Conservation (phyloP, 2,888 invertebrate genomes). For the Ichneumon xanthorius region DNA sequence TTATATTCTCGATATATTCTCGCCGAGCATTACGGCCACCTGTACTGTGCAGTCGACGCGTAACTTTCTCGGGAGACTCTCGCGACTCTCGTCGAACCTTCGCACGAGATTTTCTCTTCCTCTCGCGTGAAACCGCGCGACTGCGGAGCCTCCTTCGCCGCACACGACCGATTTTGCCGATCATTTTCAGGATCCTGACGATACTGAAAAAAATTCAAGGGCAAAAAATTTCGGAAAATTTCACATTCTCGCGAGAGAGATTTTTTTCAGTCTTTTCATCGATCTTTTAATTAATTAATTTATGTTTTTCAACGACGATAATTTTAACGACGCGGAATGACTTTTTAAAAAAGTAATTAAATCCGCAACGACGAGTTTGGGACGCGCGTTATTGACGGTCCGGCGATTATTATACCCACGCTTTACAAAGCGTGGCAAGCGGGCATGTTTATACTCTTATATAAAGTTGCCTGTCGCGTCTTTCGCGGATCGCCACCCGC, state of each 20-base stretch:
- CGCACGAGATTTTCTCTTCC: slow-evolving; percentile 59
- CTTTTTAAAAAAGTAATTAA: slow-evolving; percentile 47
- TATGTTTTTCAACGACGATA: slow-evolving; percentile 7
- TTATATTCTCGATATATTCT: slow-evolving; percentile 56
- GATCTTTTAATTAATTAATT: not conserved
- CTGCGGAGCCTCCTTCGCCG: slow-evolving; percentile 21
- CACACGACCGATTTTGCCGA: slow-evolving; percentile 13
- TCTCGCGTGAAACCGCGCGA: slow-evolving; percentile 19
- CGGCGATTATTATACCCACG: slow-evolving; percentile 21
- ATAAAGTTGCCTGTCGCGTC: slow-evolving; percentile 27
- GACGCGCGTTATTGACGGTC: slow-evolving; percentile 50
- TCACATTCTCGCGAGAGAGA: not conserved
- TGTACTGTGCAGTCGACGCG: slow-evolving; percentile 10
- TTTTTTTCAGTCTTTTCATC: not conserved
- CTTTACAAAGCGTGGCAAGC: not conserved
- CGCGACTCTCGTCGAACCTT: slow-evolving; percentile 52
- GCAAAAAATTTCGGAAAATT: not conserved
- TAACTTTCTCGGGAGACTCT: slow-evolving; percentile 60
- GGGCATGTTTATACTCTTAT: slow-evolving; percentile 24
- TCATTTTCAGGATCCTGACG: slow-evolving; percentile 3
- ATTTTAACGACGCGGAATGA: slow-evolving; percentile 17
- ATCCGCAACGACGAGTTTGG: slow-evolving; percentile 24
- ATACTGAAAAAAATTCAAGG: not conserved
- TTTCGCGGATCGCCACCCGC: slow-evolving; percentile 17
- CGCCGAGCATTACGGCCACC: slow-evolving; percentile 31